Evolutionary conservation across 2,797 vertebrate genomes (phyloP), one percentile per base, ranked within the genome.

Genomic region (Borostomias antarcticus): DNA sequence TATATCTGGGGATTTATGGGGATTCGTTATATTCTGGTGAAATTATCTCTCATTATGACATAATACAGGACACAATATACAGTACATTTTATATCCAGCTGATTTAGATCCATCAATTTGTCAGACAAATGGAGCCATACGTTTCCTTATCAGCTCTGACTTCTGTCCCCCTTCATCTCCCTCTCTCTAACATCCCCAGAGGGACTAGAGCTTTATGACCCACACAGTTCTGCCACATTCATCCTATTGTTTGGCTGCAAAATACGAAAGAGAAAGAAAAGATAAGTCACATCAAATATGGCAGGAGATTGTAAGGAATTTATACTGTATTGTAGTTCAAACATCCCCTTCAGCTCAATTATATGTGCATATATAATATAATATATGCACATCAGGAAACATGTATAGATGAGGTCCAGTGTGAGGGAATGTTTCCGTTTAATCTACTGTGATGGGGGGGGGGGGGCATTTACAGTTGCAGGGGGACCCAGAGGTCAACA

Each of bases 401-500:
- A 10, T 54, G 30, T 1, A 5, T 32, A 1, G 28, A n/a, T 7
- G 19, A n/a, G 53, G n/a, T 56, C 17, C 37, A 3, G 30, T 50
- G 26, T 61, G 53, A 10, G 58, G 37, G 35, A 59, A 45, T 45
- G 35, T 59, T 59, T 26, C 2, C 17, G 6, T 26, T 28, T 15
- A 26, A 15, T 40, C 23, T 13, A 26, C 58, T 37, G 69, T 65
- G 43, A 30, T 29, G 17, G 23, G 63, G 57, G 58, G 69, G 76
- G 51, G 51, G 40, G 68, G 43, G 70, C 45, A 37, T 59, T 58
- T 73, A 9, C 28, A 50, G 70, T 67, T 73, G 59, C 56, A 62
- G 73, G 58, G 13, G 61, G 82, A 89, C 80, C 1, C 17, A 77
- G 91, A 90, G 96, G 95, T 96, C 95, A 95, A 90, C 91, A 73